Evolutionary conservation across 2,888 invertebrate genomes (phyloP).

Genomic region (Isotomurus palustris): DNA sequence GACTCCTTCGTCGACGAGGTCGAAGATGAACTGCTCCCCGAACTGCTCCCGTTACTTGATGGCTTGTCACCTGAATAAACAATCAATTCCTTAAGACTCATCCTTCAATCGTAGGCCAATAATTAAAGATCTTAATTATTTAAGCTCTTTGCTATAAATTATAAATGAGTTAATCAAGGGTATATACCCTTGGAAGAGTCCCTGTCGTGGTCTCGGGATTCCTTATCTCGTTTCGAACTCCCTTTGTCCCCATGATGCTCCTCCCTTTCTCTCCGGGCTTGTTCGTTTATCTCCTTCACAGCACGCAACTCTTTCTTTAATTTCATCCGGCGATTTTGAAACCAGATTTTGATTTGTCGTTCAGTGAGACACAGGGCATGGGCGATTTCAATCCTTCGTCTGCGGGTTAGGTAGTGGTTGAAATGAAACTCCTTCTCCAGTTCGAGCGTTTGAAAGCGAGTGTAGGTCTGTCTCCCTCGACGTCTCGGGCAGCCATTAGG

Average conservation of each 20-base stretch:
- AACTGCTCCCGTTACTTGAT: conserved; percentile 33
- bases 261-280: conserved; percentile 82
- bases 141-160: no score
- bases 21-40: conserved; percentile 57
- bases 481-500: conserved; percentile 92
- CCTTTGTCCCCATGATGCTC: conserved; percentile 85
- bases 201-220: conserved; percentile 10
- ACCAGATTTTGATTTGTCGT: conserved; percentile 92
- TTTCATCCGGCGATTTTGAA: conserved; percentile 89
- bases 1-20: conserved; percentile 55
- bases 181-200: conserved; percentile 12
- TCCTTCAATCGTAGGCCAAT: no score
- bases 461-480: conserved; percentile 94
- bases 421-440: conserved; percentile 98
- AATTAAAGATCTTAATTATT: no score
- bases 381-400: conserved; percentile 94
- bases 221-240: conserved; percentile 5
- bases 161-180: no score
- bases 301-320: conserved; percentile 90
- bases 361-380: conserved; percentile 93
- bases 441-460: conserved; percentile 95
- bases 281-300: conserved; percentile 91
- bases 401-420: conserved; percentile 93
- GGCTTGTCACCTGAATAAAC: conserved; percentile 2
- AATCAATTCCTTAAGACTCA: no score